A percentile compares a stretch with the other conserved stretches of the same genome.
Conservation (phyloP, 1,140 invertebrate species). For the Patella vulgata region DNA sequence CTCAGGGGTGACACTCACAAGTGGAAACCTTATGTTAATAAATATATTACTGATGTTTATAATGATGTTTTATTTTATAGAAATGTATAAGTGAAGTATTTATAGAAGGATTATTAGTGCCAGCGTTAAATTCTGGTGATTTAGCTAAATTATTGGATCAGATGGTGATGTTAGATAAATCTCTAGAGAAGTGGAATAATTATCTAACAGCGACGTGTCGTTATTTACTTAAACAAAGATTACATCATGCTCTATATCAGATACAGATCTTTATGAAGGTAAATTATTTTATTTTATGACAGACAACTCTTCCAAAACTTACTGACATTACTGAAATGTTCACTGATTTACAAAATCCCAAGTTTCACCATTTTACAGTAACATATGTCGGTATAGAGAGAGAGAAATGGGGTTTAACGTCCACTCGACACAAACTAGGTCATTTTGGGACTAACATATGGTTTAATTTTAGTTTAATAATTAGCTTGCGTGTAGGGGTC, state of each 20-base stretch:
- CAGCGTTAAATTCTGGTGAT: slow-evolving; percentile 58
- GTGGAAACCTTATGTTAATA: no score
- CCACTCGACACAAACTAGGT: no score
- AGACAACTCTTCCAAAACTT: neutral
- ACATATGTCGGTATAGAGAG: no score
- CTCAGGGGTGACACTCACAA: no score
- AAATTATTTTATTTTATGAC: neutral
- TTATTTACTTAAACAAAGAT: slow-evolving; percentile 60
- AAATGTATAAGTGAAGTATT: slow-evolving; percentile 63
- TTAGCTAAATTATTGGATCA: slow-evolving; percentile 58
- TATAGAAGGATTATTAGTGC: slow-evolving; percentile 63
- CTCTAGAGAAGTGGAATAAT: slow-evolving; percentile 55
- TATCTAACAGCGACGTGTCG: slow-evolving; percentile 64
- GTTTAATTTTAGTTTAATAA: no score
- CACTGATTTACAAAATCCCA: no score
- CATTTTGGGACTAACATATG: no score
- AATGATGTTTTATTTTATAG: slow-evolving; percentile 38
- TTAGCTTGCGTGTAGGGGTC: no score
- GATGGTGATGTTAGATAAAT: slow-evolving; percentile 61
- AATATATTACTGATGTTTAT: no score
- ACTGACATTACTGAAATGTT: no score
- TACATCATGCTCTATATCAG: slow-evolving; percentile 63
- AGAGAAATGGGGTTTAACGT: no score
- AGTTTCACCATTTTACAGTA: no score
- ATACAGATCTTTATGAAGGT: slow-evolving; percentile 67